Base-by-base conservation (phyloP, 1,140 invertebrate species). In the Macrosteles quadrilineatus region DNA sequence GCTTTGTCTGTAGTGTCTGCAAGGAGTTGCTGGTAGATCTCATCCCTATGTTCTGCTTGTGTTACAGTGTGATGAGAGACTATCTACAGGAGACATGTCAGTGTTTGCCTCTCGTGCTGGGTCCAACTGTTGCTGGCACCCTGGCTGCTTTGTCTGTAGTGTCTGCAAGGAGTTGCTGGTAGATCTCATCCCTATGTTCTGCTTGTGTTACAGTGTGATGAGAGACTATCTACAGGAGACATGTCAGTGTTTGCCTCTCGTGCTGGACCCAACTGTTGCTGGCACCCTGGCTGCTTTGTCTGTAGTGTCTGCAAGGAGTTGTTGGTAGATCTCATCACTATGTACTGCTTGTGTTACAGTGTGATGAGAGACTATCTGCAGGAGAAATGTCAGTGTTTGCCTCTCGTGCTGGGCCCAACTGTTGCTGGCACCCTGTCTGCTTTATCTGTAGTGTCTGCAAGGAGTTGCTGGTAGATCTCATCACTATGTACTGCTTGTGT, bases 391-490 rank as follows among this genome's bases (percentile, higher is more conserved):
- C 89, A 70, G 94, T 98, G 27, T 91, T 91, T 55, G 96, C 96
- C 2, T 91, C 92, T 2, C 83, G 95, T 29, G 89, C 94, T 6
- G 93, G 95, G 1, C 87, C 93, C 30, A 87, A 90, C 21, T 85
- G 89, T 31, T 90, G 90, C 73, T 98, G 94, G 94, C 95, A 97
- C 84, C 96, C 96, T 14, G 89, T 88, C 57, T 99, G 97, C 82
- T 99, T 99, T 84, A 86, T 88, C 25, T 99, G 97, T 82, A 86
- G 84, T 77, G 88, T 94, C 17, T 99, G 97, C 82, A 87, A 90
- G 73, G 95, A 98, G 81, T 86, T 98, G 21, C 87, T 99, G 17
- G 95, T 98, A 9, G 97, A 99, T 83, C 89, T 99, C 72, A 98
- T 98, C 77, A n/a, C 98, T 84, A 99, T 98, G 82, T 93, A 87